These are phyloP conservation scores for Drosophila suzukii DNA, from an alignment of 1,140 invertebrate species.

Conservation along the genomic window DNA sequence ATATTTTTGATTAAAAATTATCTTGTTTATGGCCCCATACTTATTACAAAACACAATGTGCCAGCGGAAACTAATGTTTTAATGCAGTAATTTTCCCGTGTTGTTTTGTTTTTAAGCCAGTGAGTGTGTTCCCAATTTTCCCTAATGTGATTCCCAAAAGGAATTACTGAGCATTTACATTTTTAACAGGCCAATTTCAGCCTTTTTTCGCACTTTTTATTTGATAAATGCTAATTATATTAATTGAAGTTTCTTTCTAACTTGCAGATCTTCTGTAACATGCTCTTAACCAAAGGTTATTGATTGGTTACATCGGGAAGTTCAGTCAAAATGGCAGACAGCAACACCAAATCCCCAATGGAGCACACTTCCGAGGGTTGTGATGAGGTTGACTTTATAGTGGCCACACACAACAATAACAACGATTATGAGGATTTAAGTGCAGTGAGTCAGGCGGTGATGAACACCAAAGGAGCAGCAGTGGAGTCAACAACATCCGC, in stretches of 20 bases:
- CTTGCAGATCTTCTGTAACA: constrained; percentile 40
- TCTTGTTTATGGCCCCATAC: too few relatives aligned
- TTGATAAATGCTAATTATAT: constrained; percentile 14
- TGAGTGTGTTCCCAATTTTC: constrained; percentile 4
- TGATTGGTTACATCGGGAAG: constrained; percentile 40
- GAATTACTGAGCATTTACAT: constrained; percentile 24
- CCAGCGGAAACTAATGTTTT: background rate
- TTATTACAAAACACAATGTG: background rate
- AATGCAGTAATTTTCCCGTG: background rate
- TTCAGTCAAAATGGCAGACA: constrained; percentile 44
- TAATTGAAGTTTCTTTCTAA: background rate
- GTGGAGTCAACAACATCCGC: constrained; percentile 7
- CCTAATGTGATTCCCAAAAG: constrained; percentile 5
- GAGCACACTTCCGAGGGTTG: constrained; percentile 23
- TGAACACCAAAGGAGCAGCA: constrained; percentile 60
- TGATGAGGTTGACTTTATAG: constrained; percentile 71
- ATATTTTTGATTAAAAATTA: too few relatives aligned
- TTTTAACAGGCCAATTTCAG: background rate
- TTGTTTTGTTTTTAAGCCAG: background rate
- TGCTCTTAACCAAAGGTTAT: constrained; percentile 40
- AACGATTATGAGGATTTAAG: constrained; percentile 68
- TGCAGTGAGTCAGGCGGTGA: constrained; percentile 48
- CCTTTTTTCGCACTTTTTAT: constrained; percentile 9
- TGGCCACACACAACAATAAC: constrained; percentile 61
- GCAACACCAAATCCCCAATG: constrained; percentile 30